Conservation (phyloP, 2,888 invertebrate genomes). For the Choreutis nemorana region DNA sequence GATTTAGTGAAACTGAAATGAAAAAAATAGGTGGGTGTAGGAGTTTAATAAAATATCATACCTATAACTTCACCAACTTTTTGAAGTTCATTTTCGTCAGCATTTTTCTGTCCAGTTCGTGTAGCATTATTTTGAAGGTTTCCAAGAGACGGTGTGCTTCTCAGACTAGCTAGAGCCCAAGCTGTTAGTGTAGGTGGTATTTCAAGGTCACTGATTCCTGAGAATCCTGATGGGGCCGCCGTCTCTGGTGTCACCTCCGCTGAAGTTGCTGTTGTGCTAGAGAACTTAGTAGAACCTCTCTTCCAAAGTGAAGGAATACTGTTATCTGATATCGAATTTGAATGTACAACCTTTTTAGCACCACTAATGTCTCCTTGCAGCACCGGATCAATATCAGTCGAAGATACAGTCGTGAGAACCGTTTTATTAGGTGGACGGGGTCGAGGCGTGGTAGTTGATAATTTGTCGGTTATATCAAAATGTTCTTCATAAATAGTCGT, state of each 20-base stretch:
- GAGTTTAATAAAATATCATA: slow-evolving; percentile 11
- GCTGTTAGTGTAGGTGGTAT: slow-evolving; percentile 59
- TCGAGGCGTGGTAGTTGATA: slow-evolving; percentile 19
- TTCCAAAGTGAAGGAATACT: slow-evolving; percentile 56
- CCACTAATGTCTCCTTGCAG: slow-evolving; percentile 44
- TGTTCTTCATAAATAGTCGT: slow-evolving; percentile 52
- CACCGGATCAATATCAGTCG: slow-evolving; percentile 59
- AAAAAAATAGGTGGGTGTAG: neutral
- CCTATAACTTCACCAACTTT: slow-evolving; percentile 48
- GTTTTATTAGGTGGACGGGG: slow-evolving; percentile 26
- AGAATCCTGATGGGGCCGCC: no score
- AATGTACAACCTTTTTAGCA: slow-evolving; percentile 43
- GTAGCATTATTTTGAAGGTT: slow-evolving; percentile 25
- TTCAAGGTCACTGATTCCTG: slow-evolving; percentile 33
- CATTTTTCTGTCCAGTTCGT: slow-evolving; percentile 24
- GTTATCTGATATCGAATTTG: slow-evolving; percentile 48
- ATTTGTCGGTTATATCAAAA: slow-evolving; percentile 43
- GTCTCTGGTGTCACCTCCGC: slow-evolving; percentile 23
- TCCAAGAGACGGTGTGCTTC: slow-evolving; percentile 36
- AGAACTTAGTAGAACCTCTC: slow-evolving; percentile 55
- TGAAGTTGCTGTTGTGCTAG: slow-evolving; percentile 29
- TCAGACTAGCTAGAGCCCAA: slow-evolving; percentile 59
- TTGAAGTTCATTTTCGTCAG: slow-evolving; percentile 52
- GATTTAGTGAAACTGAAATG: neutral
- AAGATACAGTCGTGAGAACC: slow-evolving; percentile 44